These are phyloP conservation scores for Meta bourneti DNA, from an alignment of 2,888 invertebrate species.

Conservation along the genomic window DNA sequence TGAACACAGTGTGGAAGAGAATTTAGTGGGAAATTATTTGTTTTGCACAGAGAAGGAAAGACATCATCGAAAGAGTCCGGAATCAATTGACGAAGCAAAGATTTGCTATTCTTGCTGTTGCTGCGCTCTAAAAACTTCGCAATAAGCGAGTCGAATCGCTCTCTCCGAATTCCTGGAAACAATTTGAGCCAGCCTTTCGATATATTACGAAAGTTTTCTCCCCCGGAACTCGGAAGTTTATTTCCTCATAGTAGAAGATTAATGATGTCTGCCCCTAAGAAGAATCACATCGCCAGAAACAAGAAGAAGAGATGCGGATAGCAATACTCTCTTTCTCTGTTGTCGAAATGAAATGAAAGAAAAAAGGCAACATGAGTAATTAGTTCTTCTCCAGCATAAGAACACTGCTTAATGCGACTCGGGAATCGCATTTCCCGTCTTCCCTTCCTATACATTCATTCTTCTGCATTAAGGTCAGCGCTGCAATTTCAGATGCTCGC, in stretches of 20 bases:
- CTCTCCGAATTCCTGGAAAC: conserved; percentile 63
- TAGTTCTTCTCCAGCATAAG: conserved; percentile 75
- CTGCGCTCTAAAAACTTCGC: conserved; percentile 70
- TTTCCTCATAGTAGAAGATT: conserved; percentile 75
- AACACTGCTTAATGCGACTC: conserved; percentile 67
- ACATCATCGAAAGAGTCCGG: conserved; percentile 56
- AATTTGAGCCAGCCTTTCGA: conserved; percentile 68
- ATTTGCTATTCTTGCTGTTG: conserved; percentile 65
- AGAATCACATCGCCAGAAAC: conserved; percentile 64
- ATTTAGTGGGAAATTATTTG: conserved; percentile 73
- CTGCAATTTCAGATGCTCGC: conserved; percentile 12
- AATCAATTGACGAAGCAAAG: conserved; percentile 72
- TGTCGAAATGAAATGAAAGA: conserved; percentile 76
- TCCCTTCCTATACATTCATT: background rate
- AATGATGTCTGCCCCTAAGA: conserved; percentile 71
- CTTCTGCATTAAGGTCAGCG: background rate
- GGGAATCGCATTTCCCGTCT: conserved; percentile 69
- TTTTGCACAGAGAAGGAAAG: conserved; percentile 66
- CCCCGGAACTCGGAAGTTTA: conserved; percentile 75
- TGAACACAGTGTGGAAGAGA: conserved; percentile 43
- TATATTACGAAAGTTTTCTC: conserved; percentile 76
- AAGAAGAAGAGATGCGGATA: conserved; percentile 58
- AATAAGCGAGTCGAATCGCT: conserved; percentile 38
- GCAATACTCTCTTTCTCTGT: conserved; percentile 54
- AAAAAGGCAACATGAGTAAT: conserved; percentile 76